These are phyloP conservation scores for Trididemnum clinides DNA, from an alignment of 23 tunicate species.

Conservation along the genomic window DNA sequence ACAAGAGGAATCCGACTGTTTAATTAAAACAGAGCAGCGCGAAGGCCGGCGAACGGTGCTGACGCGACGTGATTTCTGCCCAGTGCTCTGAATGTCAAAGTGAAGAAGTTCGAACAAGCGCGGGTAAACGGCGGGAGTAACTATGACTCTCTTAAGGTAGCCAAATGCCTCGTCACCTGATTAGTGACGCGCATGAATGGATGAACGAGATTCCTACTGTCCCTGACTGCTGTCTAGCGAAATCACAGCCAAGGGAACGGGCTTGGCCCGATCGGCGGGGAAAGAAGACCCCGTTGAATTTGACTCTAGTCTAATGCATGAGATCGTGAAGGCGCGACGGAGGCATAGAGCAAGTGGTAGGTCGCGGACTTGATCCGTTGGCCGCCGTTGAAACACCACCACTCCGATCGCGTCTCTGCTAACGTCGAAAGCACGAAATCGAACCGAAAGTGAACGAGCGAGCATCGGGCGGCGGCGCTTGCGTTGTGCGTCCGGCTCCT, in stretches of 20 bases:
- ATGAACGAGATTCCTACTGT: slow-evolving; percentile 21
- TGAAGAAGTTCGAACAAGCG: too few species aligned
- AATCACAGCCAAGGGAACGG: slow-evolving; percentile 32
- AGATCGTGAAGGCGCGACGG: background rate
- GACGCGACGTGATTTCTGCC: too few species aligned
- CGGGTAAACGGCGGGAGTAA: too few species aligned
- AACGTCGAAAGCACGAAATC: background rate
- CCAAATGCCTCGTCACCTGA: too few species aligned
- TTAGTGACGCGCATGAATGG: slow-evolving; percentile 34
- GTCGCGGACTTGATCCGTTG: background rate
- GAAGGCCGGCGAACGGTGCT: too few species aligned
- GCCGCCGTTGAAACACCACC: slow-evolving; percentile 6
- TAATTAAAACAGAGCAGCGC: too few species aligned
- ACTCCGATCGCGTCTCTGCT: slow-evolving; percentile 4
- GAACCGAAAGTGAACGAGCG: too few species aligned
- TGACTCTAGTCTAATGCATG: slow-evolving; percentile 19
- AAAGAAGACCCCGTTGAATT: slow-evolving; percentile 18
- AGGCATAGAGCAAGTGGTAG: slow-evolving; percentile 13
- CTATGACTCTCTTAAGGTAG: too few species aligned
- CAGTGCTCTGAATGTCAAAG: too few species aligned
- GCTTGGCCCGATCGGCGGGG: slow-evolving; percentile 15
- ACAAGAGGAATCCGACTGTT: too few species aligned
- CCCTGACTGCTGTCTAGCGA: slow-evolving; percentile 18
- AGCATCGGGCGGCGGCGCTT: too few species aligned
- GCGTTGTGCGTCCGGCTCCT: too few species aligned